Evolutionary conservation across 1,140 invertebrate genomes (phyloP).

Genomic region (Diabrotica virgifera): DNA sequence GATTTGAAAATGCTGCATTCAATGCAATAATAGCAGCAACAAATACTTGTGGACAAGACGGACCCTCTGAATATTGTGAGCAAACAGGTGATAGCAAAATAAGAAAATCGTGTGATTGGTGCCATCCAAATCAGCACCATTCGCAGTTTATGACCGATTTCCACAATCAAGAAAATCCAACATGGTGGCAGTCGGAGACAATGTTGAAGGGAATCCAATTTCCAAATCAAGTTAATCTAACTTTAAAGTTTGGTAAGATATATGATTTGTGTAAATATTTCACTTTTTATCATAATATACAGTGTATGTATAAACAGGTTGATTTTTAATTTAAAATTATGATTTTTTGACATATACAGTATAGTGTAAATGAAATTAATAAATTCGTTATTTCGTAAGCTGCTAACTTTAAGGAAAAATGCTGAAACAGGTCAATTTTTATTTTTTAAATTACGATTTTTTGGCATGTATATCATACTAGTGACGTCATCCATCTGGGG

Average conservation of each 20-base stretch:
- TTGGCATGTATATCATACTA: no score
- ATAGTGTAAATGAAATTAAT: no score
- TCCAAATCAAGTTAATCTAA: slow-evolving; percentile 89
- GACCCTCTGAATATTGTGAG: slow-evolving; percentile 77
- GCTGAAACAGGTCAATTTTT: no score
- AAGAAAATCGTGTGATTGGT: slow-evolving; percentile 63
- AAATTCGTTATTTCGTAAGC: no score
- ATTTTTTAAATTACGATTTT: no score
- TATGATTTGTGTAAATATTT: no score
- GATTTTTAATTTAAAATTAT: no score
- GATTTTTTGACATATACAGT: no score
- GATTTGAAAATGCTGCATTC: slow-evolving; percentile 95
- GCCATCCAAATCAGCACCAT: slow-evolving; percentile 65
- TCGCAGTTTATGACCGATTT: slow-evolving; percentile 86
- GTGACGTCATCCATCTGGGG: no score
- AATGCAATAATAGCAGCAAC: slow-evolving; percentile 83
- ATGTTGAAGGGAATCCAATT: slow-evolving; percentile 91
- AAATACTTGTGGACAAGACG: slow-evolving; percentile 88
- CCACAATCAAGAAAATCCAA: slow-evolving; percentile 82
- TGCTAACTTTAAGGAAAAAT: no score
- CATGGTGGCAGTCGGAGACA: slow-evolving; percentile 99
- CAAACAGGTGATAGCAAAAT: slow-evolving; percentile 69
- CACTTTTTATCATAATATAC: no score
- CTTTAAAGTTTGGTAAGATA: slow-evolving; percentile 77
- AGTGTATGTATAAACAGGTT: no score